Evolutionary conservation across 2,113 vertebrate genomes (phyloP).

Genomic region (Lamprologus lemairii): DNA sequence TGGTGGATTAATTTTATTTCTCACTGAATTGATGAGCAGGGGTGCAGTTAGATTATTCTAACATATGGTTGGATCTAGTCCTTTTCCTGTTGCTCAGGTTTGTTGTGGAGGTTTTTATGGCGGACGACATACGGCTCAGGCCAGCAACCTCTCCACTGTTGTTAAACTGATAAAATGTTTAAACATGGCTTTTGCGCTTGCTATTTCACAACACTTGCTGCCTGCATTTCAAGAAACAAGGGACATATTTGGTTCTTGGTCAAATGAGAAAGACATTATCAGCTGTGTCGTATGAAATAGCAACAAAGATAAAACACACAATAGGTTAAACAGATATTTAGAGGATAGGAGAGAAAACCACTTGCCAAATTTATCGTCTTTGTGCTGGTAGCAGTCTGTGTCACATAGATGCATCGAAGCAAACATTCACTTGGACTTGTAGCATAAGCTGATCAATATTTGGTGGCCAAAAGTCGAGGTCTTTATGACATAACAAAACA

Average conservation of each 20-base stretch:
- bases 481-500: background rate
- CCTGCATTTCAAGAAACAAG: conserved; percentile 51
- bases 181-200: too few relatives aligned
- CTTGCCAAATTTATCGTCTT: background rate
- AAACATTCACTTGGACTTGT: background rate
- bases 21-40: background rate
- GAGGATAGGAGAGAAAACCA: background rate
- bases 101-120: background rate
- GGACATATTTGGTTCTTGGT: conserved; percentile 40
- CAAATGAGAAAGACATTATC: conserved; percentile 46
- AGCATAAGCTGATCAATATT: background rate
- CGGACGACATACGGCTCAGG: conserved; percentile 17
- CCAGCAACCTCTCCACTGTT: conserved; percentile 42
- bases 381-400: background rate
- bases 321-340: background rate
- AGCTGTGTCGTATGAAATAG: conserved; percentile 29
- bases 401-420: background rate
- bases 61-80: background rate
- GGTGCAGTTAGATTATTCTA: background rate
- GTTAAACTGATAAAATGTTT: conserved; percentile 53
- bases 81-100: background rate
- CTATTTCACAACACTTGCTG: conserved; percentile 33
- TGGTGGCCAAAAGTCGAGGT: background rate
- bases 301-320: background rate
- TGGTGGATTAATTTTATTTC: background rate